A percentile compares a stretch with the other conserved stretches of the same genome.
These are phyloP conservation scores for Vespertilio murinus DNA, from an alignment of 2,797 vertebrate genomes.

Conservation along the genomic window DNA sequence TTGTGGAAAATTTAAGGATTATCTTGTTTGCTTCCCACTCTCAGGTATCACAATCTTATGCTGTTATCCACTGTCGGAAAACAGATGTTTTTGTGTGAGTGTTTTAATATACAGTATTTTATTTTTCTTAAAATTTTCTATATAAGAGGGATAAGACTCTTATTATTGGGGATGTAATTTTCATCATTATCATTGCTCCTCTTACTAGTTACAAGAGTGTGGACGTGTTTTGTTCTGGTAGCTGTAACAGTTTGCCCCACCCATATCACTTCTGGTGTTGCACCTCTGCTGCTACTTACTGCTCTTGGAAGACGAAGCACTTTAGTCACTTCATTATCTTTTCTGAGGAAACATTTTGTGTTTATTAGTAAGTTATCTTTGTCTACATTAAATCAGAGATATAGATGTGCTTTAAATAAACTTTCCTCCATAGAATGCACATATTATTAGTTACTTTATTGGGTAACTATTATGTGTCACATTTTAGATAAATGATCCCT, in stretches of 20 bases:
- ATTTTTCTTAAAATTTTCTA: background rate
- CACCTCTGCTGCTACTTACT: background rate
- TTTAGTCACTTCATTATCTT: background rate
- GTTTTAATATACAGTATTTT: background rate
- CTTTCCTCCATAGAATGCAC: background rate
- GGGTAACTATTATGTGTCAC: background rate
- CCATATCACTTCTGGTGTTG: background rate
- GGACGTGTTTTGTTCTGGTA: background rate
- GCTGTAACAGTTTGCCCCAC: background rate
- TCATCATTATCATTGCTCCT: background rate
- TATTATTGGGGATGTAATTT: background rate
- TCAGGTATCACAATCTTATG: background rate
- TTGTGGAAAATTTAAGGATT: background rate
- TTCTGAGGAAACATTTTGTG: background rate
- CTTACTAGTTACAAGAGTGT: background rate
- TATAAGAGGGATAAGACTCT: background rate
- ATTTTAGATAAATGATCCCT: background rate
- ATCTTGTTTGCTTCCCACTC: background rate
- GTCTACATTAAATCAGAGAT: background rate
- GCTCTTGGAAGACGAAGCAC: background rate
- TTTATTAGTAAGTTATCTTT: background rate
- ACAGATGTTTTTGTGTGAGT: background rate
- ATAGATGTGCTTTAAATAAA: background rate
- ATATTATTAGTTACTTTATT: background rate
- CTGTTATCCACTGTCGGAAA: background rate